Evolutionary conservation across 2,113 vertebrate genomes (phyloP).

Genomic region (Oreotrochilus melanogaster): DNA sequence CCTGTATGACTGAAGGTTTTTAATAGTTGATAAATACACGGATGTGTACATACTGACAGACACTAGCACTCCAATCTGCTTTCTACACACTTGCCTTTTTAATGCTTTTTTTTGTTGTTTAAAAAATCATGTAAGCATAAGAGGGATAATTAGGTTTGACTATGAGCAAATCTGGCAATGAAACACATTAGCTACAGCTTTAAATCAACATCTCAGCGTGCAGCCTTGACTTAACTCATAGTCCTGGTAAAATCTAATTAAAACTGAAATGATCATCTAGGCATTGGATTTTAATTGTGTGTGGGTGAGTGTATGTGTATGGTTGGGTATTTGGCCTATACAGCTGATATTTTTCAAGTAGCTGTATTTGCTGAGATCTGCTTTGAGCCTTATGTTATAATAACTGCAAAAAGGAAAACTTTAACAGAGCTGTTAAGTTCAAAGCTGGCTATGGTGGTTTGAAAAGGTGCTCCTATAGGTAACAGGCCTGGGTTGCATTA

Average conservation of each 20-base stretch:
- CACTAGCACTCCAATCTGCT: neutral
- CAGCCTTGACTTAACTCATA: conserved; percentile 61
- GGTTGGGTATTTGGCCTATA: neutral
- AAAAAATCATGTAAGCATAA: conserved; percentile 64
- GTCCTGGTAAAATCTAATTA: conserved; percentile 74
- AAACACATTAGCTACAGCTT: conserved; percentile 71
- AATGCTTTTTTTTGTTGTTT: conserved; percentile 20
- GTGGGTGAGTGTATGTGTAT: neutral
- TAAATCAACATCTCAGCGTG: conserved; percentile 69
- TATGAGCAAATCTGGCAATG: conserved; percentile 73
- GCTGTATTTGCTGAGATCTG: neutral
- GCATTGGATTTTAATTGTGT: conserved; percentile 45
- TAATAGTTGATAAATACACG: neutral
- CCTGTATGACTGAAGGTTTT: neutral
- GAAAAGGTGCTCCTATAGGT: neutral
- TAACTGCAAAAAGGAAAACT: neutral
- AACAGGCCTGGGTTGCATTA: neutral
- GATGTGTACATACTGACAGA: neutral
- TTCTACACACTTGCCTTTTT: neutral
- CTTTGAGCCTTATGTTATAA: neutral
- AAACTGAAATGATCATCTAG: conserved; percentile 52
- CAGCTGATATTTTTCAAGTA: neutral
- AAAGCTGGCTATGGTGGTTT: neutral
- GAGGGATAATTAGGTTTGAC: conserved; percentile 73
- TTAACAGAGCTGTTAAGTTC: neutral